phyloP scores from a whole-genome alignment of 2,797 vertebrate species.

The Micropoecilia bifurca region DNA sequence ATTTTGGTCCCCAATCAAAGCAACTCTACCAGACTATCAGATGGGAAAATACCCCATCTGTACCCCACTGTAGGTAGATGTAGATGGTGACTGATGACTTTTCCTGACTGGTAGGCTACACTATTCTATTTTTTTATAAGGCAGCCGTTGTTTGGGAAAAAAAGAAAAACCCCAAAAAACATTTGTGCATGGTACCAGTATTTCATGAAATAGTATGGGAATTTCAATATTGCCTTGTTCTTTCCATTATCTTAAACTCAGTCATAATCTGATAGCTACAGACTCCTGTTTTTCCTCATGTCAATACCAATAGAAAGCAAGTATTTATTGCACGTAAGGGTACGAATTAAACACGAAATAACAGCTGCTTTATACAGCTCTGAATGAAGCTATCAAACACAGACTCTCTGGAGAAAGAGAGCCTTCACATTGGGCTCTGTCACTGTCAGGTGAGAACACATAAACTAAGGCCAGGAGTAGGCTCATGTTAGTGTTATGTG shows the following conservation, averaged over 20 bases:
- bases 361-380: constrained; percentile 63
- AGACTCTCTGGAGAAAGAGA: constrained; percentile 31
- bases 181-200: no score
- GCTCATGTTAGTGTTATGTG: constrained; percentile 12
- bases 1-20: no score
- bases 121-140: no score
- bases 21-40: no score
- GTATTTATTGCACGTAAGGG: constrained; percentile 30
- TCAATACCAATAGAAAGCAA: constrained; percentile 39
- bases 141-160: no score
- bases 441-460: constrained; percentile 41
- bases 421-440: constrained; percentile 32
- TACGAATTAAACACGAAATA: constrained; percentile 36
- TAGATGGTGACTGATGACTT: no score
- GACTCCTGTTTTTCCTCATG: constrained; percentile 40
- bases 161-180: no score
- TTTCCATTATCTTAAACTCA: not conserved
- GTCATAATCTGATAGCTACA: constrained; percentile 29
- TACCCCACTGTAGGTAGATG: no score
- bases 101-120: no score
- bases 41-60: no score
- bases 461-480: constrained; percentile 5
- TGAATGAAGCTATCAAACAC: constrained; percentile 40
- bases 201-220: no score
- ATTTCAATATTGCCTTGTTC: not conserved